Evolutionary conservation across 2,797 vertebrate genomes (phyloP), one percentile per base, ranked within the genome.

Genomic region (Steatocranus sp.): DNA sequence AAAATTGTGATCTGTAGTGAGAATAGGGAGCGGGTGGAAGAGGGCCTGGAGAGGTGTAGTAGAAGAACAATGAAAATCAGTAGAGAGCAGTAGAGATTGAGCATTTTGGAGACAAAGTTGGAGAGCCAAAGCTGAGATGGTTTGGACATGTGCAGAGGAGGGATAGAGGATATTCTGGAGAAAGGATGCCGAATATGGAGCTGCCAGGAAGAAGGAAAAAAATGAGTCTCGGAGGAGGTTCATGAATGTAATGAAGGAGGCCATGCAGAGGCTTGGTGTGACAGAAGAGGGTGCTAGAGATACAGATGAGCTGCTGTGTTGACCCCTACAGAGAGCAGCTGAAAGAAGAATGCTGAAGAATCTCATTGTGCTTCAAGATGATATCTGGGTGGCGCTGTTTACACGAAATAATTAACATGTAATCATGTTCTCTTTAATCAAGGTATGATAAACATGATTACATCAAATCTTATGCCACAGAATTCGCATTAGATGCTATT

Each of bases 401-500:
- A 63, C 11, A 3, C 2, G 0, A 58, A 63, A 63, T 63, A 20
- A 63, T 63, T 36, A 12, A 61, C 18, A 36, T 0, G 18, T 36
- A 61, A 20, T 2, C 58, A 8, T 36, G 18, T 36, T 36, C 58
- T n/a, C 58, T 20, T 36, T 63, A 63, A 36, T 66, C 8, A 27
- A 2, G 20, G 5, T 17, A 0, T 25, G 36, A 43, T 68, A 2
- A 43, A 0, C 36, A 43, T 0, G 3, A 25, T 27, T 68, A 7
- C 36, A 43, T 68, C 14, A 25, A 25, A 43, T 17, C 23, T 25
- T 25, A 25, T 43, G 1, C 15, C 1, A 43, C 14, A 68, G 36
- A 43, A 68, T 68, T 68, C 1, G 0, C 63, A 68, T 25, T 68
- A 68, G 8, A 25, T 43, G 58, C 7, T 14, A 6, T 63, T 38